Evolutionary conservation across 2,888 invertebrate genomes (phyloP), one percentile per base, ranked within the genome.

Genomic region (Piscicola geometra): DNA sequence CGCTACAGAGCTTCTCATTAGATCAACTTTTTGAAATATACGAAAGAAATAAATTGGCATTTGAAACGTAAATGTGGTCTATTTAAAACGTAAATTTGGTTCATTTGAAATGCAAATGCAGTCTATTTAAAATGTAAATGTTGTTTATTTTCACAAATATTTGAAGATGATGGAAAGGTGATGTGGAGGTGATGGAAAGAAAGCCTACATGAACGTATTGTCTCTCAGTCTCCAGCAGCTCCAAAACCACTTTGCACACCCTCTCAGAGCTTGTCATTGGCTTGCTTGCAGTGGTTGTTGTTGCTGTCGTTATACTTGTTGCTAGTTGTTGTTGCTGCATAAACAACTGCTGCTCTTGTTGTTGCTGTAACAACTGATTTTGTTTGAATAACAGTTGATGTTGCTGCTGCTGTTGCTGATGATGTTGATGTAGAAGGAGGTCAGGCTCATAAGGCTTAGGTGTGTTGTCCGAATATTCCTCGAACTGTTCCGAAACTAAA

Each of bases 191-290:
- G 41, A 41, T 9, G 41, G 41, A 41, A 41, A 9, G 41, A 41
- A 41, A 74, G 66, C 79, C 75, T 75, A 95, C 95, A 91, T 94
- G 94, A 80, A 97, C 96, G 86, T 97, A 97, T 79, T 94, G 92
- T 83, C 93, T 89, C 86, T 98, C 98, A 0, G 97, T 97, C 84
- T 96, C 96, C 78, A 97, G 92, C 81, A 98, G 89, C 85, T 98
- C 98, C 83, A 93, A 89, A 81, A 97, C 91, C 82, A 96, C 95
- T 88, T 97, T 97, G 82, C 93, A 90, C 81, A 97, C 89, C 86
- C 93, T 93, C 87, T 96, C 96, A 1, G 93, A 93, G 85, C 96
- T 94, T 79, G 93, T 92, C 80, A 95, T 89, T 82, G 94, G 93
- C 35, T 79, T 71, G 18, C 47, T 35, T 18, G 67, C 33, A 28